These are phyloP conservation scores for Syrista parreyssii DNA, from an alignment of 2,888 invertebrate species.

Conservation along the genomic window DNA sequence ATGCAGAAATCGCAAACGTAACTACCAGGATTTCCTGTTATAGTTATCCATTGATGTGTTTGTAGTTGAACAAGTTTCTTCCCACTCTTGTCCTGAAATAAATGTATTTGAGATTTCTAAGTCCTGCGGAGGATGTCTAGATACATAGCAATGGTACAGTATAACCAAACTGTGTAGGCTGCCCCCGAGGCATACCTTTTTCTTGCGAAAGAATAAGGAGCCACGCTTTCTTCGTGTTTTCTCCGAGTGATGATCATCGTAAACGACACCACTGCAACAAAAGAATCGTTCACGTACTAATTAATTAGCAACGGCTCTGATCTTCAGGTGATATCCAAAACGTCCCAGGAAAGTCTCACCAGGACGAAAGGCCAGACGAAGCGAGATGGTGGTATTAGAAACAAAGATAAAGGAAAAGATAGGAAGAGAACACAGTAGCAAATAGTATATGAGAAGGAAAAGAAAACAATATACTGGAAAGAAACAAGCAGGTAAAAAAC, in stretches of 20 bases:
- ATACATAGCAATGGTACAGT: not conserved
- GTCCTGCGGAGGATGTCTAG: not conserved
- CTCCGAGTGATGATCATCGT: conserved; percentile 81
- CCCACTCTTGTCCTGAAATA: conserved; percentile 78
- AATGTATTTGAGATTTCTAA: not conserved
- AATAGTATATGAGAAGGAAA: conserved; percentile 37
- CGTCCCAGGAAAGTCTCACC: not conserved
- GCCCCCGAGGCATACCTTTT: conserved; percentile 72
- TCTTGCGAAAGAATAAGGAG: conserved; percentile 91
- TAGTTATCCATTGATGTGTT: conserved; percentile 78
- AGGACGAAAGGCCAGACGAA: not conserved
- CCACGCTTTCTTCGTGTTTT: conserved; percentile 86
- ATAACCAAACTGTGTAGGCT: too few species aligned
- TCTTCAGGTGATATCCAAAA: not conserved
- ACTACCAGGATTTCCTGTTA: conserved; percentile 72
- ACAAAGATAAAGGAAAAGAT: conserved; percentile 13
- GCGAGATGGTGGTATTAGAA: conserved; percentile 5
- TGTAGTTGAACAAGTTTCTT: conserved; percentile 67
- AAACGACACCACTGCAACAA: conserved; percentile 51
- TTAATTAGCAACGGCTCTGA: not conserved
- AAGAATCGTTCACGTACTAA: not conserved
- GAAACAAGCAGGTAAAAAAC: conserved; percentile 16
- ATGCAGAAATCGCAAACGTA: conserved; percentile 83
- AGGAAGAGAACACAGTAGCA: conserved; percentile 13
- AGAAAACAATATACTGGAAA: conserved; percentile 43